Evolutionary conservation across 2,797 vertebrate genomes (phyloP).

Genomic region (Eidolon dupreanum): DNA sequence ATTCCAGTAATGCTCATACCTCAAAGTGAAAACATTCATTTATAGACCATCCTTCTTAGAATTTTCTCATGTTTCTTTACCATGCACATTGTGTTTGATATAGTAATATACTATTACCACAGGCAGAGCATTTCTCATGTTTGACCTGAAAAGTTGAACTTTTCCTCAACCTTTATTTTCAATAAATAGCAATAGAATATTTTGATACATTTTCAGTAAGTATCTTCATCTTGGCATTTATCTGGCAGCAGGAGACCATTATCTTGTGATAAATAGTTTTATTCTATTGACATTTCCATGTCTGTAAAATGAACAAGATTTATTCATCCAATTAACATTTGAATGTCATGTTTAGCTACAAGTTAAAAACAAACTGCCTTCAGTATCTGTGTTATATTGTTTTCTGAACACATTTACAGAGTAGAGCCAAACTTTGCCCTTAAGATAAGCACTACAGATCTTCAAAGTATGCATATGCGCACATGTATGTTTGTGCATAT

Average conservation of each 20-base stretch:
- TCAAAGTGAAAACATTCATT: neutral
- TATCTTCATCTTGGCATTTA: slow-evolving; percentile 85
- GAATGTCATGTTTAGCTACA: slow-evolving; percentile 86
- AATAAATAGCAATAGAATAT: slow-evolving; percentile 81
- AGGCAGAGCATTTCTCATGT: slow-evolving; percentile 62
- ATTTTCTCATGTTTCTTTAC: neutral
- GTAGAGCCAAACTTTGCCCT: slow-evolving; percentile 62
- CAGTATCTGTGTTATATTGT: slow-evolving; percentile 76
- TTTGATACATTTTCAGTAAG: slow-evolving; percentile 83
- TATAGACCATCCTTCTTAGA: neutral
- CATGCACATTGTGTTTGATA: neutral
- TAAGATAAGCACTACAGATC: slow-evolving; percentile 4
- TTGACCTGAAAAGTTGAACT: slow-evolving; percentile 75
- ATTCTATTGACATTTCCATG: slow-evolving; percentile 86
- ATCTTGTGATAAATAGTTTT: slow-evolving; percentile 85
- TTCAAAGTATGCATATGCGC: neutral
- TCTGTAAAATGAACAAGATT: slow-evolving; percentile 87
- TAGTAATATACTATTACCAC: slow-evolving; percentile 55
- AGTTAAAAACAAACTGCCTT: slow-evolving; percentile 84
- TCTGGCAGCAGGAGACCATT: slow-evolving; percentile 83
- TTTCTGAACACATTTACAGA: slow-evolving; percentile 77
- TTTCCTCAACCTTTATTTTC: slow-evolving; percentile 82
- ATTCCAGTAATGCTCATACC: neutral
- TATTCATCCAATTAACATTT: slow-evolving; percentile 88
- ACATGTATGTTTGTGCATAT: fast-evolving